Base-by-base conservation (phyloP, 1,140 invertebrate genomes). In the Trinorchestia longiramus region DNA sequence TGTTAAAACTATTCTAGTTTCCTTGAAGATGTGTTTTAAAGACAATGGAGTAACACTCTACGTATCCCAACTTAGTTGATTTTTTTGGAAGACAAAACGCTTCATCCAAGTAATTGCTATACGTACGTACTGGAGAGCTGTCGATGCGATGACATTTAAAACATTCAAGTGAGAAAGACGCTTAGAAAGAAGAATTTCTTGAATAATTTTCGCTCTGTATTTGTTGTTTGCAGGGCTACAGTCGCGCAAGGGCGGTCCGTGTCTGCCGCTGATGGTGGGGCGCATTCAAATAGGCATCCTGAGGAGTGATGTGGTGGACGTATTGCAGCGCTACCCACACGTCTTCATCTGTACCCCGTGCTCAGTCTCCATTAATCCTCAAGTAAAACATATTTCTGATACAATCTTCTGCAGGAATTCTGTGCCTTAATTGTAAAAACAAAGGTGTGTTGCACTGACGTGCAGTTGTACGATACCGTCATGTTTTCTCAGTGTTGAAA, bases 201-300 rank as follows among this genome's bases (percentile, higher is more conserved):
- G 28, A 77, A 77, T 19, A 77, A 77, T 77, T 3, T 77, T 77
- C 62, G 36, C 28, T 3, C 3, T 36, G 8, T 77, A 77, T 77
- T 28, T 77, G 62, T 23, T 36, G 62, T 23, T 36, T 45, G 8
- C 92, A 94, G 92, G 92, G 19, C 92, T 94, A 44, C 92, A 94
- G 92, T 94, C 92, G 43, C 43, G 92, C 4, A 43, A 45, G 17
- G 92, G 92, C 43, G 92, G 92, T 19, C 43, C 43, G 43, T 94
- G 92, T 44, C 92, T 94, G 43, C 92, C 92, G 8, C 92, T 94
- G 43, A 42, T 94, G 92, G 92, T 94, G 92, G 92, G 92, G 19
- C 43, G 92, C 43, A 43, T 36, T 15, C 92, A 94, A n/a, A 45
- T 94, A 17, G 92, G 92, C 19, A 45, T 94, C 6, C 92, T 94